Evolutionary conservation across 1,140 invertebrate genomes (phyloP), one percentile per base, ranked within the genome.

Genomic region (Ctenoplectra terminalis): DNA sequence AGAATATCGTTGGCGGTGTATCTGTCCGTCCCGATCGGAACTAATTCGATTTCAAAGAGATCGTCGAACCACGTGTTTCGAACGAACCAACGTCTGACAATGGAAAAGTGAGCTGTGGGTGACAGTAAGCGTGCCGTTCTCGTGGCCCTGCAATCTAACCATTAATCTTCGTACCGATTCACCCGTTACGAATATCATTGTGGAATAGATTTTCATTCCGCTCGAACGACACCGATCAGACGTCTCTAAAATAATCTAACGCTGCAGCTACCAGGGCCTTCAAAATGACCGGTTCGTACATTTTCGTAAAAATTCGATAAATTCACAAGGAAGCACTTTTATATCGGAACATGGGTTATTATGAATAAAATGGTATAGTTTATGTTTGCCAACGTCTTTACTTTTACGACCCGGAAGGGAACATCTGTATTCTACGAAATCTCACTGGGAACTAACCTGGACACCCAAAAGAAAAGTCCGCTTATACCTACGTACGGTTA

Each of bases 21-120:
- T 90, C 84, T 86, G 66, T 70, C 75, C 48, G 85, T 78, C 75
- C 81, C 26, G 76, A 87, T 90, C 88, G 80, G 84, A 87, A 89
- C 90, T 88, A 90, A 91, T 91, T 91, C 88, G 86, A 91, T 90
- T 89, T 86, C 86, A 80, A 90, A 90, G 85, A 90, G 90, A 85
- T 67, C 87, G 85, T 70, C 67, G 82, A 77, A 87, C 82, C 85
- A 73, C 85, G 69, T 81, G 78, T 69, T 64, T 4, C 64, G 66
- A 46, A 26, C 67, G 60, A 34, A 87, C 81, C 72, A 80, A 69
- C 61, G 63, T 48, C 50, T 63, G 37, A 60, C 67, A 74, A 78
- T 73, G 40, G 70, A 69, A 84, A 58, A 58, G 71, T 56, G 78
- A 81, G n/a, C 50, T 52, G 71, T 58, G 58, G 78, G 31, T 61